Evolutionary conservation across 2,888 invertebrate genomes (phyloP).

Genomic region (Chironomus riparius): DNA sequence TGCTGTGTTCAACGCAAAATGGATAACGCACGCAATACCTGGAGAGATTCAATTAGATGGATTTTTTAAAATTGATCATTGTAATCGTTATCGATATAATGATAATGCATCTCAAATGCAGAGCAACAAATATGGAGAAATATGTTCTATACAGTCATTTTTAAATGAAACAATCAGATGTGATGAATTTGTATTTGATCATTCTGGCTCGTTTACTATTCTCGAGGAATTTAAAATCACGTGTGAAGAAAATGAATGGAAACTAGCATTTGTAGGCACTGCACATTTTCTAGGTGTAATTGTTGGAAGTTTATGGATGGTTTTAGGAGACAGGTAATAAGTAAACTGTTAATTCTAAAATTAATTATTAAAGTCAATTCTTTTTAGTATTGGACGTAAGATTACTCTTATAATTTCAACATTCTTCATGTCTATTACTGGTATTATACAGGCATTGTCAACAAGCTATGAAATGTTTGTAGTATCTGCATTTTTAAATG

Average conservation of each 20-base stretch:
- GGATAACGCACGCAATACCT: conserved; percentile 34
- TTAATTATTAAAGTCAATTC: not conserved
- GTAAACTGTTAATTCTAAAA: not conserved
- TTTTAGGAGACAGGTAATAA: not conserved
- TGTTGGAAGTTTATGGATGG: conserved; percentile 38
- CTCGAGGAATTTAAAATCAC: conserved; percentile 52
- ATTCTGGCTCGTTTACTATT: conserved; percentile 44
- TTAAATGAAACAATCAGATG: conserved; percentile 40
- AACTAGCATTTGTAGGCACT: conserved; percentile 51
- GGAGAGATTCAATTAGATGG: conserved; percentile 30
- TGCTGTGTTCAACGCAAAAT: conserved; percentile 33
- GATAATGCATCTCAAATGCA: conserved; percentile 30
- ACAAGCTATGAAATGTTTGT: conserved; percentile 41
- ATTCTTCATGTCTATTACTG: conserved; percentile 42
- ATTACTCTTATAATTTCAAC: conserved; percentile 43
- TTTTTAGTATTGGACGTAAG: conserved; percentile 45
- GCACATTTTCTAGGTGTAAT: conserved; percentile 55
- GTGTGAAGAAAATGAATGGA: conserved; percentile 53
- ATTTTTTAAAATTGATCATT: conserved; percentile 34
- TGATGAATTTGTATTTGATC: conserved; percentile 46
- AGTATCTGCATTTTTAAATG: conserved; percentile 41
- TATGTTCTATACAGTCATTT: conserved; percentile 41
- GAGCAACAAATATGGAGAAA: not conserved
- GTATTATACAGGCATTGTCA: conserved; percentile 40
- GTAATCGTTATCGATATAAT: conserved; percentile 35